Conservation (phyloP, 2,113 vertebrate species). For the Urocitellus parryii region DNA sequence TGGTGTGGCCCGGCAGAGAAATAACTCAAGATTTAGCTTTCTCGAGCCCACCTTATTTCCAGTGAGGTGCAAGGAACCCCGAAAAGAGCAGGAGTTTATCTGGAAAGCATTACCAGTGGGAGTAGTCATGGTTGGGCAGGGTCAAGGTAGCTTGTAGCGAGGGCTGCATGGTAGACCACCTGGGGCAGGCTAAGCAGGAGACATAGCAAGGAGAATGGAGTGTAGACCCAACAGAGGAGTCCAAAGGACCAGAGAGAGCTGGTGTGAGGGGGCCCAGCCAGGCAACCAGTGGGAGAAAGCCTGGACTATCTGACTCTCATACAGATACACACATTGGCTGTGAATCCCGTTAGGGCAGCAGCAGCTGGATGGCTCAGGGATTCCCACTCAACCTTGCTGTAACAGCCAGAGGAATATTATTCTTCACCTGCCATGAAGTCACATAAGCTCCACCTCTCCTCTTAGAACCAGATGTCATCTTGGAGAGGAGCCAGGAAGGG, state of each 20-base stretch:
- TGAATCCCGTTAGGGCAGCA: not conserved
- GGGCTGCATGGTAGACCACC: not conserved
- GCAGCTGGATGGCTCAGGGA: not conserved
- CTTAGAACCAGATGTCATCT: not conserved
- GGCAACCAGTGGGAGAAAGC: not conserved
- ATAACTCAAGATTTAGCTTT: not conserved
- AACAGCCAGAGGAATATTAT: not conserved
- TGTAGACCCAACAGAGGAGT: not conserved
- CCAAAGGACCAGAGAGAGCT: not conserved
- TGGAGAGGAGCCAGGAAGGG: slow-evolving; percentile 36
- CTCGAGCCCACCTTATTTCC: not conserved
- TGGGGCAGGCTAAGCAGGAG: not conserved
- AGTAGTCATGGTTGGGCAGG: not conserved
- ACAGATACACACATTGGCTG: not conserved
- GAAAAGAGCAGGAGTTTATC: not conserved
- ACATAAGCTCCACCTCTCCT: not conserved
- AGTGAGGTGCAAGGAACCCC: not conserved
- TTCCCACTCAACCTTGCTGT: not conserved
- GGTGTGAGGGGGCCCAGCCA: not conserved
- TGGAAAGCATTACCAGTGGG: not conserved
- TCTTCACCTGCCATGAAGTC: not conserved
- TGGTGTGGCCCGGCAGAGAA: not conserved
- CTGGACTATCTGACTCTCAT: not conserved
- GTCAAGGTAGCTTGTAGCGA: not conserved
- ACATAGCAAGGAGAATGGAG: not conserved